These are phyloP conservation scores for Cyprinus carpio DNA, from an alignment of 2,113 vertebrate genomes.

Conservation along the genomic window DNA sequence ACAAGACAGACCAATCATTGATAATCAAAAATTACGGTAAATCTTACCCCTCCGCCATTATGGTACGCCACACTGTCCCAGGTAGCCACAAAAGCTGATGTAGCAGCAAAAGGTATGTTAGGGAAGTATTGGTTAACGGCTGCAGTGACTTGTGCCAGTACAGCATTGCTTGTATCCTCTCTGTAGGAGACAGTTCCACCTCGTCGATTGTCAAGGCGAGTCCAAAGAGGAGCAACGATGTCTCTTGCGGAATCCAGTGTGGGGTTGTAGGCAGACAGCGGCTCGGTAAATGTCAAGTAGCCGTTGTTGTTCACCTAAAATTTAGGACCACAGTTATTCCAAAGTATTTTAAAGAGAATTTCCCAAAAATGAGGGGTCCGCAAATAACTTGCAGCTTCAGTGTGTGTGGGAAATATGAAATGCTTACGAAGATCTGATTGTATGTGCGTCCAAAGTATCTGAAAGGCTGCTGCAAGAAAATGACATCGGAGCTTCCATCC, in stretches of 20 bases:
- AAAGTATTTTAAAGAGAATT: too few species aligned
- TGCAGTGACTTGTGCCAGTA: neutral
- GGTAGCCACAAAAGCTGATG: neutral
- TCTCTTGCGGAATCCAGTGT: neutral
- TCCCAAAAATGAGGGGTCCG: too few species aligned
- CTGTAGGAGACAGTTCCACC: neutral
- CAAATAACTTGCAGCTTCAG: neutral
- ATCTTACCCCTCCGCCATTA: neutral
- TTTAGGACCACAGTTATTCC: neutral
- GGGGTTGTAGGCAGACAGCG: neutral
- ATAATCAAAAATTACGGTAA: neutral
- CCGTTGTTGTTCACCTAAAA: constrained; percentile 9
- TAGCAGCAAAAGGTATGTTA: constrained; percentile 9
- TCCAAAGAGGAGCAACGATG: constrained; percentile 13
- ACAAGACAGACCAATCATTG: neutral
- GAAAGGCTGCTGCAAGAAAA: constrained; percentile 7
- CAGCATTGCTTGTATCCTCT: neutral
- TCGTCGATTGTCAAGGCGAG: neutral
- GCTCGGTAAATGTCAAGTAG: neutral
- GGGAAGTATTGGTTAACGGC: neutral
- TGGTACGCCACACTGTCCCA: constrained; percentile 7
- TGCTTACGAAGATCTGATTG: neutral
- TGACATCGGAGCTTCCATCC: neutral
- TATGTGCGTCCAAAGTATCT: neutral
- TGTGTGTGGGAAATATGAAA: neutral